Conservation (phyloP, 2,797 vertebrate genomes). For the Antrozous pallidus region DNA sequence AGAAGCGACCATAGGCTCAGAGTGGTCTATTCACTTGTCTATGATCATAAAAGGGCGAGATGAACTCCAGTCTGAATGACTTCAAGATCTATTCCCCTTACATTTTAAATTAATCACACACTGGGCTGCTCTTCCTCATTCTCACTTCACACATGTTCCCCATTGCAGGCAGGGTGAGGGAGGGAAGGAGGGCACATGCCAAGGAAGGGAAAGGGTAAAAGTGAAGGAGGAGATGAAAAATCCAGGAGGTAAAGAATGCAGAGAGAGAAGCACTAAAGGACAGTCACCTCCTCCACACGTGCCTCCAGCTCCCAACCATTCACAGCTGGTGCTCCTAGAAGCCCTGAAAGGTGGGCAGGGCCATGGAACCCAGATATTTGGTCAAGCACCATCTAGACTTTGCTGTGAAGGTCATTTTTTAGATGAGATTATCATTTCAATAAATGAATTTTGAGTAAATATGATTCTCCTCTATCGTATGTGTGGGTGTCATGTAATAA, state of each 20-base stretch:
- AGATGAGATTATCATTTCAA: background rate
- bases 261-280: no score
- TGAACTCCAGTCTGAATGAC: background rate
- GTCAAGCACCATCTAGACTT: background rate
- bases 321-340: background rate
- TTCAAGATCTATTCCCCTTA: background rate
- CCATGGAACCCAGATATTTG: background rate
- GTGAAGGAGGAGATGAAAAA: background rate
- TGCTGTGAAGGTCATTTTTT: background rate
- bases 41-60: background rate
- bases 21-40: background rate
- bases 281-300: background rate
- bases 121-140: background rate
- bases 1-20: background rate
- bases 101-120: background rate
- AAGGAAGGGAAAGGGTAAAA: background rate
- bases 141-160: background rate
- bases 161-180: background rate
- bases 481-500: background rate
- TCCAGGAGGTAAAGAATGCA: background rate
- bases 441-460: background rate
- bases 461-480: background rate
- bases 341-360: background rate
- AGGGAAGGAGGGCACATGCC: background rate
- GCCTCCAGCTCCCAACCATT: background rate